A percentile compares a stretch with the other conserved stretches of the same genome.
Evolutionary conservation across 1,140 invertebrate genomes (phyloP).

Genomic region (Samia ricini): DNA sequence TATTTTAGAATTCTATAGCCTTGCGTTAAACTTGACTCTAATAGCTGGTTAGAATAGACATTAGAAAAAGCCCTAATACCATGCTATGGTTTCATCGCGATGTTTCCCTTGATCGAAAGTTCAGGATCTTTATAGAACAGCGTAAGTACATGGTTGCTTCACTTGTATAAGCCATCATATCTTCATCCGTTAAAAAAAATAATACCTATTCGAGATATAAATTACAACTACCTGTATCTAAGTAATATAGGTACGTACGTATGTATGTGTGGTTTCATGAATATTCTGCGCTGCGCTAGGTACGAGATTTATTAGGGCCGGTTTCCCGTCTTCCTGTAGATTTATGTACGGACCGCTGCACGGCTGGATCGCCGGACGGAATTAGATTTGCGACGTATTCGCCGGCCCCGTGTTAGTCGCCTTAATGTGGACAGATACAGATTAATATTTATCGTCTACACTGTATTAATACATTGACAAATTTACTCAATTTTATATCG

Average conservation of each 20-base stretch:
- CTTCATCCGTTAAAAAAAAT: neutral
- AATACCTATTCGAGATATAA: neutral
- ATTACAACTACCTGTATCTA: neutral
- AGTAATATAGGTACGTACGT: neutral
- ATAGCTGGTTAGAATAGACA: no score
- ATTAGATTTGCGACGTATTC: conserved; percentile 31
- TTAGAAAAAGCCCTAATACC: no score
- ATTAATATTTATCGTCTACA: conserved; percentile 8
- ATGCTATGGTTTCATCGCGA: no score
- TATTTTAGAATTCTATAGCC: no score
- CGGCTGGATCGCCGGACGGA: conserved; percentile 14
- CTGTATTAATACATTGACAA: no score
- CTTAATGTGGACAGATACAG: conserved; percentile 15
- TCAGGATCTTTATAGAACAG: no score
- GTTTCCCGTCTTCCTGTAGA: conserved; percentile 31
- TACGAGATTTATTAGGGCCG: conserved; percentile 32
- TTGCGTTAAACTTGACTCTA: no score
- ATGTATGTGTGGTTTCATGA: conserved; percentile 29
- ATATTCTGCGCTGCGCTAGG: conserved; percentile 31
- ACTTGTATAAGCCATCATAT: neutral
- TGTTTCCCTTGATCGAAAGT: no score
- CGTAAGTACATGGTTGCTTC: neutral
- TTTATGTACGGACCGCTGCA: conserved; percentile 27
- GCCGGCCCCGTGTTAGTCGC: conserved; percentile 26
- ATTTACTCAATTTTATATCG: no score